Percentiles rank a stretch among this genome's conserved stretches.
Conservation (phyloP, 2,113 vertebrate species). For the Poeciliopsis turrubarensis region DNA sequence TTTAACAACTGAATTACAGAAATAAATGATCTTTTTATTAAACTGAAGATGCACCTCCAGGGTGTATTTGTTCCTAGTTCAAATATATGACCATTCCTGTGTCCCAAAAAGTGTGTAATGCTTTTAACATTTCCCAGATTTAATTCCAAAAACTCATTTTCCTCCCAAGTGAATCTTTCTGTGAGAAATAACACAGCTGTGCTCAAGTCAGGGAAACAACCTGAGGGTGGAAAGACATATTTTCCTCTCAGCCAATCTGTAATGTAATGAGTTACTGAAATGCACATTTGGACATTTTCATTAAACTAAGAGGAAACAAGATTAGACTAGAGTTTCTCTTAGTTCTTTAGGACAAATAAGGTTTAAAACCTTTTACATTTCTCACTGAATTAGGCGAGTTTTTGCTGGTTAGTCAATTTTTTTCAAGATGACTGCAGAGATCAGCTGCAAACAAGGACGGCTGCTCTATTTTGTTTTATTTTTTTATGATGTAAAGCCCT, state of each 20-base stretch:
- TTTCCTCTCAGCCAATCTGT: neutral
- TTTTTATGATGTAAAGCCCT: no score
- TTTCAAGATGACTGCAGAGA: neutral
- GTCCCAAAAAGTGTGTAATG: no score
- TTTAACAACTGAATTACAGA: neutral
- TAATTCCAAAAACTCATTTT: neutral
- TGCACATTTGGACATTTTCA: no score
- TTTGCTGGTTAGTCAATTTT: neutral
- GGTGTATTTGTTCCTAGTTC: no score
- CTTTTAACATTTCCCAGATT: no score
- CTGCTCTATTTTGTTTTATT: no score
- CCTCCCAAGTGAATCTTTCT: neutral
- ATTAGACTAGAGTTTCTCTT: no score
- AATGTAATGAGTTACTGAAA: neutral
- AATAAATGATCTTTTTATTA: neutral
- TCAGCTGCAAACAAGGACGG: neutral
- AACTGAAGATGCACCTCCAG: neutral
- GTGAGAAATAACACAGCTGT: constrained; percentile 11
- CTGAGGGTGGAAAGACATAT: neutral
- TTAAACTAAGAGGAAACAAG: no score
- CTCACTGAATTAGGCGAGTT: neutral
- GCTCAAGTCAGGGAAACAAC: neutral
- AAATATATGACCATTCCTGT: no score
- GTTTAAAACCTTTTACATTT: neutral
- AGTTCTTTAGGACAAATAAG: neutral